phyloP scores from a whole-genome alignment of 2,888 invertebrate species.

The Nephrotoma flavescens region DNA sequence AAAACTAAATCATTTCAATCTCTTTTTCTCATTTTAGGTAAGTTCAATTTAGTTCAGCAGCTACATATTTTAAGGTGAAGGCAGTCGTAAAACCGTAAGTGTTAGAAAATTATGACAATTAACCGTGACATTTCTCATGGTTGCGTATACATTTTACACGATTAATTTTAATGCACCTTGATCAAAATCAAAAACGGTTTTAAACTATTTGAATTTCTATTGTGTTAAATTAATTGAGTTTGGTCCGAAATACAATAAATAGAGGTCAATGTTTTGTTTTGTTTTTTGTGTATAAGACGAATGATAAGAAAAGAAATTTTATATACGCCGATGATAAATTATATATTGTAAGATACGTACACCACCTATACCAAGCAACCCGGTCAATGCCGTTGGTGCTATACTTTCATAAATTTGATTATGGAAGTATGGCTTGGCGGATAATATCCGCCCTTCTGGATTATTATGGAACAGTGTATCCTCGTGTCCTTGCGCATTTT shows the following conservation, averaged over 20 bases:
- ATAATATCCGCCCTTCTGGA: not conserved
- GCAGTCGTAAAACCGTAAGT: not conserved
- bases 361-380: not conserved
- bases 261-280: not conserved
- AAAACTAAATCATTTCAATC: too few relatives aligned
- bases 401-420: not conserved
- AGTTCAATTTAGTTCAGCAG: not conserved
- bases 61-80: not conserved
- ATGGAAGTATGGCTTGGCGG: not conserved
- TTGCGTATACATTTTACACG: not conserved
- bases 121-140: not conserved
- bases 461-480: not conserved
- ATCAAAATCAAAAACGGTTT: not conserved
- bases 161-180: too few relatives aligned
- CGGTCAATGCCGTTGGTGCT: not conserved
- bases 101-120: not conserved
- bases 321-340: not conserved
- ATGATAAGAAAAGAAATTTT: not conserved
- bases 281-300: not conserved
- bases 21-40: not conserved
- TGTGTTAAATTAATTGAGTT: not conserved
- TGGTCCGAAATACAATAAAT: not conserved
- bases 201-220: not conserved
- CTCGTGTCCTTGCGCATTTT: not conserved
- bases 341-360: not conserved